A percentile compares a stretch with the other conserved stretches of the same genome.
Evolutionary conservation across 2,113 vertebrate genomes (phyloP).

Genomic region (Tachuris rubrigastra): DNA sequence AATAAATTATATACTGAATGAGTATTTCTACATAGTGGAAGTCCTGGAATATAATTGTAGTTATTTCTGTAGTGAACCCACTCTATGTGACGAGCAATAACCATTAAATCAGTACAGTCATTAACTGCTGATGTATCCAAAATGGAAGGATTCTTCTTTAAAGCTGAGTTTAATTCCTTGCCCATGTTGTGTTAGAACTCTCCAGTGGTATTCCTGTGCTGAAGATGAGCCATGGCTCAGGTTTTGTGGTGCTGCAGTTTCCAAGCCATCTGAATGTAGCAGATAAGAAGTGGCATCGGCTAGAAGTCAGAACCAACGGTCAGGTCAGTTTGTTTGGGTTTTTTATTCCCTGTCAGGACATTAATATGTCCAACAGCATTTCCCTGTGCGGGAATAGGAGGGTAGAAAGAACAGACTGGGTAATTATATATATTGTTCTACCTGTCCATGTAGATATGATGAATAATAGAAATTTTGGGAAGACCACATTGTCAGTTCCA

Average conservation of each 20-base stretch:
- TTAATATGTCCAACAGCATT: background rate
- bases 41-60: background rate
- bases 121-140: background rate
- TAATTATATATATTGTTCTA: background rate
- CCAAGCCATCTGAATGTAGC: constrained; percentile 84
- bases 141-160: background rate
- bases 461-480: background rate
- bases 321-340: constrained; percentile 73
- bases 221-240: constrained; percentile 85
- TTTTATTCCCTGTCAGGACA: background rate
- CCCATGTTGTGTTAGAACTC: constrained; percentile 73
- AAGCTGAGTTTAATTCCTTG: background rate
- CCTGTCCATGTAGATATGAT: background rate
- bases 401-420: background rate
- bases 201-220: constrained; percentile 81
- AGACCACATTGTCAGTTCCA: background rate
- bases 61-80: background rate
- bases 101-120: background rate
- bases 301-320: constrained; percentile 85
- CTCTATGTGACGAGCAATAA: background rate
- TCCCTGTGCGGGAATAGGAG: background rate
- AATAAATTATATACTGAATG: background rate
- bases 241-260: constrained; percentile 82
- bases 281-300: constrained; percentile 87
- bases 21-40: background rate